Conservation (phyloP, 1,140 invertebrate genomes). For the Stegodyphus mimosarum region DNA sequence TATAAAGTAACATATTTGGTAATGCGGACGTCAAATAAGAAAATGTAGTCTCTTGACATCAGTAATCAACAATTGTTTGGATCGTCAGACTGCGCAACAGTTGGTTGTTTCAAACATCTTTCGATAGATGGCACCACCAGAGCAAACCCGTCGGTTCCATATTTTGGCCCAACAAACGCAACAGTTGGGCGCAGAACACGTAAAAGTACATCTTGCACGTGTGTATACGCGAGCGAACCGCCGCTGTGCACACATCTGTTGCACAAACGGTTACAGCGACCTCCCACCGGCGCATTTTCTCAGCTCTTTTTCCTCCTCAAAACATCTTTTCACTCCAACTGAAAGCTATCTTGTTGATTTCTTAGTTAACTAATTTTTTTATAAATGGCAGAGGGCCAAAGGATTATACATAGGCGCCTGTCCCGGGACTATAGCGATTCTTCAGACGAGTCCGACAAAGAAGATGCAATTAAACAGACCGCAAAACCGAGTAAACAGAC, state of each 20-base stretch:
- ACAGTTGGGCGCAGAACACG: slow-evolving; percentile 23
- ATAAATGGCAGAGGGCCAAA: slow-evolving; percentile 39
- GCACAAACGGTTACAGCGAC: not conserved
- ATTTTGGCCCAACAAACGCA: slow-evolving; percentile 11
- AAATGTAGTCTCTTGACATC: too few species aligned
- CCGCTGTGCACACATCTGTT: slow-evolving; percentile 45
- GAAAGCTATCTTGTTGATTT: not conserved
- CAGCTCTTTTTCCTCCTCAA: not conserved
- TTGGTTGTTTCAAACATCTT: slow-evolving; percentile 4
- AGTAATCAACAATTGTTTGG: too few species aligned
- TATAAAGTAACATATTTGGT: too few species aligned
- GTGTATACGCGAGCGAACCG: slow-evolving; percentile 1
- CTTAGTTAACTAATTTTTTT: too few species aligned
- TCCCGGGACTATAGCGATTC: slow-evolving; percentile 55
- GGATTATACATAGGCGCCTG: slow-evolving; percentile 32
- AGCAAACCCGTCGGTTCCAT: not conserved
- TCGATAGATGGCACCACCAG: slow-evolving; percentile 43
- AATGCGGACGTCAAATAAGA: too few species aligned
- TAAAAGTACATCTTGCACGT: slow-evolving; percentile 34
- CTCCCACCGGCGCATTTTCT: not conserved
- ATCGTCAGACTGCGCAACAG: slow-evolving; percentile 14
- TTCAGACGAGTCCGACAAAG: slow-evolving; percentile 29
- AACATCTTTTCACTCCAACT: not conserved
- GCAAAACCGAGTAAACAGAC: not conserved
- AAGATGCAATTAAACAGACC: not conserved